Evolutionary conservation across 2,113 vertebrate species (phyloP), one percentile per base, ranked within the genome.

Genomic region (Numida meleagris): DNA sequence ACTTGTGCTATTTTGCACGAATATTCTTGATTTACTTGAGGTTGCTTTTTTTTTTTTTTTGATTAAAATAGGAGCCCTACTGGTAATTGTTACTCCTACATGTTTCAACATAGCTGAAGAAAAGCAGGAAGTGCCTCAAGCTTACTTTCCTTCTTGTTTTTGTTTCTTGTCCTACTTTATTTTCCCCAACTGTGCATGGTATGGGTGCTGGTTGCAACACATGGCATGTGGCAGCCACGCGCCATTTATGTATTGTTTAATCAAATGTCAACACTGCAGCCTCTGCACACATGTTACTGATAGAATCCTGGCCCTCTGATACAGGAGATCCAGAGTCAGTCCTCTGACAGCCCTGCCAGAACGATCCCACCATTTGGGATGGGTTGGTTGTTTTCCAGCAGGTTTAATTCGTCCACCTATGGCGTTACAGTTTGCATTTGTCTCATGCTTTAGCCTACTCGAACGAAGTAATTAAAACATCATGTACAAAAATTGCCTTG

Each of bases 31-130:
- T 68, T 88, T 89, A 86, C 91, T 95, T 97, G 94, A 94, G 19
- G 82, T 96, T 96, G 90, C 92, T 97, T 93, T 78, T 89, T 53
- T 97, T 93, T 78, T 89, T 53, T 85, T 94, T 76, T 46, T 80
- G 63, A 42, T 90, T 90, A 45, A 90, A 88, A 36, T 51, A 42
- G 20, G 88, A 88, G 62, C 55, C 78, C 63, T 78, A 6, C 48
- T 88, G 91, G 55, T 79, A 70, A 55, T 42, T 59, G 77, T 94
- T 82, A 90, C 51, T 70, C 76, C 29, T 95, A 57, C 21, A n/a
- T 95, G 55, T 91, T 92, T 94, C 82, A 86, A 78, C 79, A 21
- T 83, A 74, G 87, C 85, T 92, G 63, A 85, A 95, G 84, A 63
- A 62, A 82, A 93, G 40, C 82, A 84, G 82, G 74, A 96, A 91